Evolutionary conservation across 2,888 invertebrate species (phyloP), one percentile per base, ranked within the genome.

Genomic region (Synanthedon tipuliformis): DNA sequence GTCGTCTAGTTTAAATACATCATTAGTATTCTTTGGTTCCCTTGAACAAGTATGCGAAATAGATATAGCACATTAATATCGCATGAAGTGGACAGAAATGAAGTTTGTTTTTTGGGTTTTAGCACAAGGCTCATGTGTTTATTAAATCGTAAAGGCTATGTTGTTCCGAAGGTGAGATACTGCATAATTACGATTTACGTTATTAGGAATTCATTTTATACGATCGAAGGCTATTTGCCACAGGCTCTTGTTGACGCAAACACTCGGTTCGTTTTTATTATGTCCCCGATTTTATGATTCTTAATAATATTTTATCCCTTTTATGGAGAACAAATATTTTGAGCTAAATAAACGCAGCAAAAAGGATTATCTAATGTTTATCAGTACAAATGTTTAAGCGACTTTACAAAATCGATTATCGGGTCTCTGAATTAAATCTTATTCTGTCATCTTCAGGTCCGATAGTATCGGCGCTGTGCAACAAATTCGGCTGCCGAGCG

Each of bases 401-500:
- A 3, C 23, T 34, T 10, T 34, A 34, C 34, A 34, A 34, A 34
- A 34, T 34, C 34, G 34, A 8, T 34, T 10, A 34, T 34, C 10
- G 34, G 34, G 34, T 34, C 13, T 45, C 12, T n/a, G 53, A 53
- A 11, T 51, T 58, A 59, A 8, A 34, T 34, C 34, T 8, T 34
- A 34, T 34, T 34, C 34, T 34, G 34, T 34, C 10, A 56, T 59
- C 69, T 68, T 27, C 83, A 95, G 95, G 97, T 72, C 98, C 98
- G 4, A 89, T 99, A 56, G 98, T 97, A 54, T 96, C 97, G 63
- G 98, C 98, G 56, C 88, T 99, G 70, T 96, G 97, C 66, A 99
- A 99, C 89, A 96, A 95, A 78, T 99, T 91, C 78, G 99, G 98
- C 7, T 98, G 98, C 73, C 92, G 98, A 40, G 91, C 93, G 4